Evolutionary conservation across 2,888 invertebrate genomes (phyloP).

Genomic region (Eugnorisma glareosa): DNA sequence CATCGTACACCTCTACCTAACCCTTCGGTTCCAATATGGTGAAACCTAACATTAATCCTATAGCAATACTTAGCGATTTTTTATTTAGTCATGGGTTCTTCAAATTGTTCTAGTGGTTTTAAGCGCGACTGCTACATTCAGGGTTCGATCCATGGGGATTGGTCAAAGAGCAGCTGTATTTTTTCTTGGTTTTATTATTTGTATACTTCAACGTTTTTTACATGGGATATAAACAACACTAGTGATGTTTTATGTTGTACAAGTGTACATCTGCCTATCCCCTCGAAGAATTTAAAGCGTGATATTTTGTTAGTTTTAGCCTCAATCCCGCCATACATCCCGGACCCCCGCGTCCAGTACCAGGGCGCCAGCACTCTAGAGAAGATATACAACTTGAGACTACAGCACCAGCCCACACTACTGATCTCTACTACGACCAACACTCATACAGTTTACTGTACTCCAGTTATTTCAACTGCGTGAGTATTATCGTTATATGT

Average conservation of each 20-base stretch:
- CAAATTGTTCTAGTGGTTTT: background rate
- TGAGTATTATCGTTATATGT: constrained; percentile 70
- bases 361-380: constrained; percentile 69
- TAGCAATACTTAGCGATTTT: no score
- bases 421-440: constrained; percentile 62
- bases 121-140: background rate
- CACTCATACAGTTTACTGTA: constrained; percentile 75
- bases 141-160: background rate
- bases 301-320: background rate
- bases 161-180: background rate
- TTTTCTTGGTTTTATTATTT: background rate
- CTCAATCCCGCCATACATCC: constrained; percentile 31
- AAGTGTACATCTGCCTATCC: background rate
- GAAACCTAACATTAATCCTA: no score
- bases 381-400: constrained; percentile 77
- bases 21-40: background rate
- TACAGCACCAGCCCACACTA: constrained; percentile 66
- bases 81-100: background rate
- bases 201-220: no score
- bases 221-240: background rate
- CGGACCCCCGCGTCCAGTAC: constrained; percentile 32
- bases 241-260: background rate
- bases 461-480: constrained; percentile 74
- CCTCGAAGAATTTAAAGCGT: background rate
- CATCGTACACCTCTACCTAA: background rate